A percentile compares a stretch with the other conserved stretches of the same genome.
These are phyloP conservation scores for Drosophila quinaria DNA, from an alignment of 2,888 invertebrate genomes.

Conservation along the genomic window DNA sequence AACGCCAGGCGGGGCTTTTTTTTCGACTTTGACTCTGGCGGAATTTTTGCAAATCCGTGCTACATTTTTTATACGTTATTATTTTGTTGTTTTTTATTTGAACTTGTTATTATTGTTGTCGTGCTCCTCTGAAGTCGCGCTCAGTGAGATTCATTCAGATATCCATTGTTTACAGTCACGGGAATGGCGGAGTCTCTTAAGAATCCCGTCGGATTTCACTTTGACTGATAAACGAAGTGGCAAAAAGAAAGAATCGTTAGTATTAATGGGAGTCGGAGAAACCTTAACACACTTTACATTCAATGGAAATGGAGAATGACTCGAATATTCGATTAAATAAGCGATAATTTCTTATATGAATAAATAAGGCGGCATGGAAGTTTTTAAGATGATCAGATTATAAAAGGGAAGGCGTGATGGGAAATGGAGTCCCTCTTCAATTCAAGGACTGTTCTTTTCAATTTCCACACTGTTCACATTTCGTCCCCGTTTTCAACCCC, in stretches of 20 bases:
- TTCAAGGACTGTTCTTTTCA: conserved; percentile 16
- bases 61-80: conserved; percentile 57
- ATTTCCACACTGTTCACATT: conserved; percentile 32
- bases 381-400: conserved; percentile 48
- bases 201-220: conserved; percentile 41
- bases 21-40: conserved; percentile 58
- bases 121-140: conserved; percentile 38
- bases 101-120: conserved; percentile 62
- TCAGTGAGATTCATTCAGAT: conserved; percentile 57
- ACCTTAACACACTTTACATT: conserved; percentile 48
- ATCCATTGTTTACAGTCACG: conserved; percentile 72
- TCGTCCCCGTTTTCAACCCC: neutral
- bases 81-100: conserved; percentile 29
- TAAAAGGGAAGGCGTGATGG: conserved; percentile 3
- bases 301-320: conserved; percentile 53
- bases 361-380: conserved; percentile 61
- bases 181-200: conserved; percentile 38
- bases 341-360: conserved; percentile 82
- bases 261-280: conserved; percentile 12
- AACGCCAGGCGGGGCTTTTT: conserved; percentile 35
- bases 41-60: conserved; percentile 76
- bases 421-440: conserved; percentile 3
- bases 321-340: conserved; percentile 72
- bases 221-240: conserved; percentile 68
- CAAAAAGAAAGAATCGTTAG: conserved; percentile 45